Evolutionary conservation across 1,140 invertebrate genomes (phyloP), one percentile per base, ranked within the genome.

Genomic region (Drosophila simulans): DNA sequence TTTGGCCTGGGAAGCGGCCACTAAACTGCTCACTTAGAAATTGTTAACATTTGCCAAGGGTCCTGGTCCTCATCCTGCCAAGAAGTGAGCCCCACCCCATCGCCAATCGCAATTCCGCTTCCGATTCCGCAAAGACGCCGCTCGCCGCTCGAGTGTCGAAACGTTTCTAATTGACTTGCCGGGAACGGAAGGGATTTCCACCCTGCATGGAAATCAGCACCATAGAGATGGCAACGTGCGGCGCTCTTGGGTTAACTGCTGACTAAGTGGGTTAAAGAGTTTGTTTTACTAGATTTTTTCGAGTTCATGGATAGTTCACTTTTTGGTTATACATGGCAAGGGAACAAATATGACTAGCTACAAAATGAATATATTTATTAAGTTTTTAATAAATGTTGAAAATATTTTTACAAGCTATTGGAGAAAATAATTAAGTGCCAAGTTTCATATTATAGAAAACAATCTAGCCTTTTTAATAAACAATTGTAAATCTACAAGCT

Each of bases 1-100:
- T 88, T 80, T 60, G 53, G 72, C 78, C 68, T 85, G 81, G 81
- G 81, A 84, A 84, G 62, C 76, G 40, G 55, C 81, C 68, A 66
- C 55, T 86, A 86, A 86, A 84, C 84, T 89, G 76, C 80, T 83
- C 83, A 88, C 83, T 88, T 88, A 70, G 64, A 84, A 89, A 86
- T 78, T 86, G 74, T 86, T 86, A 86, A 86, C 82, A 86, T 84
- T 84, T 81, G 79, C 65, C 57, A 71, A 71, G 73, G 35, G 42
- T 22, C 34, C 22, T 17, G 60, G 17, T 37, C 4, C 20, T 13
- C 10, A n/a, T 53, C 3, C 35, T 56, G 20, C 25, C 35, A 25
- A 42, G 27, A 22, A 40, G 25, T 10, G 22, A 55, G 60, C 49
- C 49, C 49, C 31, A 52, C 27, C 11, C 49, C 49, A 52, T 10